Base-by-base conservation (phyloP, 1,140 invertebrate species). In the Sycophila sp. region DNA sequence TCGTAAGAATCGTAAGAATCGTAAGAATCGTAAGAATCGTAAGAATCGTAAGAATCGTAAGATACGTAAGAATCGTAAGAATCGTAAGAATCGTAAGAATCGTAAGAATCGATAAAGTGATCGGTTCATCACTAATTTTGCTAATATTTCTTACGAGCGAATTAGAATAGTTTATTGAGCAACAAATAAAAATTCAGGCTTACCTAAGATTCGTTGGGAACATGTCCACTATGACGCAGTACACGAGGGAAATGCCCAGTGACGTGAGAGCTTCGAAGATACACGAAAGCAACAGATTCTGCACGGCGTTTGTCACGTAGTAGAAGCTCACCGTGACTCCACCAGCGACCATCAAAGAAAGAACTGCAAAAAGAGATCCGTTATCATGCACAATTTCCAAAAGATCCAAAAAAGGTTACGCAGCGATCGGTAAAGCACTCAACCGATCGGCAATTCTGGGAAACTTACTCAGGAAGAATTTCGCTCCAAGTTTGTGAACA, bases 161-260 rank as follows among this genome's bases (percentile, higher is more conserved):
- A n/a, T n/a, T n/a, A n/a, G n/a, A n/a, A n/a, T n/a, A n/a, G n/a
- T n/a, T n/a, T n/a, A n/a, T n/a, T n/a, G n/a, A n/a, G n/a, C n/a
- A n/a, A n/a, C n/a, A n/a, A n/a, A n/a, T n/a, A n/a, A 2, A 13
- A 13, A 26, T 7, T 4, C 3, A 8, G 13, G 28, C 74, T 83
- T 83, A 92, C 92, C 92, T 91, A 75, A 93, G 87, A 86, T 93
- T 92, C 51, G 92, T 93, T 73, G 92, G 92, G 84, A 93, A 93
- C 73, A 93, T 84, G 80, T 93, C 92, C 60, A 93, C 92, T 76
- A 93, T 89, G 15, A 92, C 90, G 77, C 91, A 93, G 81, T 92
- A 92, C 32, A 93, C 89, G 60, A 92, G 87, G 81, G 91, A 92
- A 77, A 93, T 93, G 71, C 90, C 91, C 53, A 93, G 85, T 30